phyloP scores from a whole-genome alignment of 2,888 invertebrate genomes.

The Zele albiditarsus region DNA sequence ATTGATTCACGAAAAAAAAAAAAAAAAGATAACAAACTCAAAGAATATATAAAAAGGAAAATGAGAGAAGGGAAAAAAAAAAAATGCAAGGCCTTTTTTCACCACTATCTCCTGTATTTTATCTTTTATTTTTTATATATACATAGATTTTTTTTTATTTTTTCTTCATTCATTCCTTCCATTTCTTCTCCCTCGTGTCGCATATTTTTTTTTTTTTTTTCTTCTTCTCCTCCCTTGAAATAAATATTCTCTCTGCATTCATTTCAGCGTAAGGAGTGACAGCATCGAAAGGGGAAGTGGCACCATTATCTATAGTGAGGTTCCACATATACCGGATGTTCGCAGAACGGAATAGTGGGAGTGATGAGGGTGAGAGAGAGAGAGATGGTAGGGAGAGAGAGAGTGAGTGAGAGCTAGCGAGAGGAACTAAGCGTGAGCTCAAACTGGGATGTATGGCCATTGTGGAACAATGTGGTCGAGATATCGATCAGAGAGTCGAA shows the following conservation, averaged over 20 bases:
- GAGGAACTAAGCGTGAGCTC: slow-evolving; percentile 17
- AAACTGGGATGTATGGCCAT: slow-evolving; percentile 24
- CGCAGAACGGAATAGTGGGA: slow-evolving; percentile 3
- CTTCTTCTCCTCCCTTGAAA: background rate
- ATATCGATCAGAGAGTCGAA: slow-evolving; percentile 52
- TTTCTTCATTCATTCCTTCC: background rate
- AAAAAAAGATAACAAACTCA: background rate
- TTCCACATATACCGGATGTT: slow-evolving; percentile 38
- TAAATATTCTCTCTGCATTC: slow-evolving; percentile 4
- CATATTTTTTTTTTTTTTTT: background rate
- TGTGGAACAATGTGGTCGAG: slow-evolving; percentile 51
- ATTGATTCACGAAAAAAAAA: background rate
- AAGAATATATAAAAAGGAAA: background rate
- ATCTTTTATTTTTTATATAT: background rate
- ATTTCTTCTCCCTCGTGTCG: background rate
- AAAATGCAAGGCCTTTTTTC: background rate
- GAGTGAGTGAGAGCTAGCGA: slow-evolving; percentile 22
- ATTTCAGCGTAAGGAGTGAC: slow-evolving; percentile 19
- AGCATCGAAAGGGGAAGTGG: slow-evolving; percentile 31
- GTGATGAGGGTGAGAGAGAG: slow-evolving; percentile 22
- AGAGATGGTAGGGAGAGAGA: slow-evolving; percentile 28
- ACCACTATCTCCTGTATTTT: background rate
- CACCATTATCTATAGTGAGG: slow-evolving; percentile 39
- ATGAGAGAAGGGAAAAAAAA: too few species aligned
- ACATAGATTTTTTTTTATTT: too few species aligned